Percentiles rank a stretch among this genome's conserved stretches.
These are phyloP conservation scores for Hymenopus coronatus DNA, from an alignment of 2,888 invertebrate species.

Conservation along the genomic window DNA sequence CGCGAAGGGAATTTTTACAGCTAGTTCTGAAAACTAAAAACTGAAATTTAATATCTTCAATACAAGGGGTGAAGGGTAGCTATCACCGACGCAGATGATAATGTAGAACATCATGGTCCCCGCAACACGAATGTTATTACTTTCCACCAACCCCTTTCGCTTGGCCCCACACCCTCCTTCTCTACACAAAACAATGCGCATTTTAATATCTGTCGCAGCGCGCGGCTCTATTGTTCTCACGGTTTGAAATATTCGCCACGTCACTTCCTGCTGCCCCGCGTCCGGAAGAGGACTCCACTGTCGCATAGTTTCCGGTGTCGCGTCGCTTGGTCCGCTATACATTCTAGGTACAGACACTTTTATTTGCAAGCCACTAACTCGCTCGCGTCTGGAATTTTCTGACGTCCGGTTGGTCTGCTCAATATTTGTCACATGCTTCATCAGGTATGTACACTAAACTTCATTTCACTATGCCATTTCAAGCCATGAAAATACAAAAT, in stretches of 20 bases:
- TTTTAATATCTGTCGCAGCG: conserved; percentile 12
- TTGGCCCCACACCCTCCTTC: neutral
- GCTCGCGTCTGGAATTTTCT: neutral
- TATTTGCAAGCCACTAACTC: neutral
- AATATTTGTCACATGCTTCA: neutral
- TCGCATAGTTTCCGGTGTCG: conserved; percentile 11
- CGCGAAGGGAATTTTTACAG: neutral
- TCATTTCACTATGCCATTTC: no score
- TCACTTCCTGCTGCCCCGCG: conserved; percentile 6
- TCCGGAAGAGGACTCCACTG: conserved; percentile 8
- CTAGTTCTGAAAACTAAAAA: neutral
- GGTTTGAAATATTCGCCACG: conserved; percentile 12
- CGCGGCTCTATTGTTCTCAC: conserved; percentile 8
- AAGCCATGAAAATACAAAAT: no score
- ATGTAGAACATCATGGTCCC: neutral
- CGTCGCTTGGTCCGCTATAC: neutral
- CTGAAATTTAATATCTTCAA: neutral
- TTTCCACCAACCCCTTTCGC: neutral
- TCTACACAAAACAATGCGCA: conserved; percentile 12
- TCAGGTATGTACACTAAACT: no score
- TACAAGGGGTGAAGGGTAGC: neutral
- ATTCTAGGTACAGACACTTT: conserved; percentile 1
- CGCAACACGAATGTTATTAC: neutral
- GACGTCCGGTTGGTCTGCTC: neutral
- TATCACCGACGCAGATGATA: neutral